Percentiles rank a stretch among this genome's conserved stretches.
Evolutionary conservation across 2,113 vertebrate genomes (phyloP).

Genomic region (Silurus glanis): DNA sequence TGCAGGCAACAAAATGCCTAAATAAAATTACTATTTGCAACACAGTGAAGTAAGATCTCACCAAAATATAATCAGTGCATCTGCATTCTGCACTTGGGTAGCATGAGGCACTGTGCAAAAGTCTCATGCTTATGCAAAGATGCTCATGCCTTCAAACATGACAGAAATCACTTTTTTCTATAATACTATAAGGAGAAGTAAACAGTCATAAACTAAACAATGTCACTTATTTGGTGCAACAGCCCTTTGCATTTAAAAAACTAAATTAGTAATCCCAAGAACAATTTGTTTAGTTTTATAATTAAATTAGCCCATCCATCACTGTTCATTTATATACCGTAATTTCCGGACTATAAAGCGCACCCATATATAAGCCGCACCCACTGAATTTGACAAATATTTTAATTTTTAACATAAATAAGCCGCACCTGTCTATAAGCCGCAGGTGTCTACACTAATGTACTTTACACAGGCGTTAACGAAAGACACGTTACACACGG

Average conservation of each 20-base stretch:
- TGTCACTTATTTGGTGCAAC: neutral
- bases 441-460: too few species aligned
- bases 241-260: neutral
- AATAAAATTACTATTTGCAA: neutral
- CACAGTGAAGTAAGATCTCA: neutral
- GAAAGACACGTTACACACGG: too few species aligned
- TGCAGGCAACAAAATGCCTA: neutral
- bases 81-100: neutral
- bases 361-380: too few species aligned
- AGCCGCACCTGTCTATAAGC: too few species aligned
- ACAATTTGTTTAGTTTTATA: neutral
- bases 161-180: neutral
- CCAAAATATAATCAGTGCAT: neutral
- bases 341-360: too few species aligned
- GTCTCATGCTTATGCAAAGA: neutral
- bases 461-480: too few species aligned
- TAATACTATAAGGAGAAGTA: neutral
- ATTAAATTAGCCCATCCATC: neutral
- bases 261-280: neutral
- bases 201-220: neutral
- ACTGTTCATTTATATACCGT: too few species aligned
- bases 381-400: too few species aligned
- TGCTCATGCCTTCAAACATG: neutral
- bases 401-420: too few species aligned
- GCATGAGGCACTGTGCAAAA: neutral